Evolutionary conservation across 2,113 vertebrate genomes (phyloP), one percentile per base, ranked within the genome.

Genomic region (Alexandromys fortis): DNA sequence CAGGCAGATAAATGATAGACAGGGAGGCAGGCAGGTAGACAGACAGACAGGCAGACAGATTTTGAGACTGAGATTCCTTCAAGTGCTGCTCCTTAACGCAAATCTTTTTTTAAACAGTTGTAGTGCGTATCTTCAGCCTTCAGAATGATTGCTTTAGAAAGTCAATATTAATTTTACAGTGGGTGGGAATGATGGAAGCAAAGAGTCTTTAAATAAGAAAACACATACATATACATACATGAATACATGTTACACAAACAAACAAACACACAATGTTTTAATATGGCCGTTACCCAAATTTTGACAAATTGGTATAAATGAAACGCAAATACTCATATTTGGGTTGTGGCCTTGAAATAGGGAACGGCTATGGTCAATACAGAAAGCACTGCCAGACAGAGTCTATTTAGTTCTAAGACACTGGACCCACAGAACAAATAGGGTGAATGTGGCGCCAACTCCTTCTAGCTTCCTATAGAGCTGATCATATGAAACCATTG

Each of bases 141-240:
- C 33, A 52, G 76, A 94, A 85, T 30, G 49, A 33, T 77, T 67
- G 68, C 91, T 93, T 82, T 77, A 93, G 67, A 82, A 96, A 94
- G 67, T 91, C 45, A 91, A 17, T 86, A 79, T 45, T 61, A 77
- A 94, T 82, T 92, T 91, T 55, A 86, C 72, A 67, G 0, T 82
- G 52, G 90, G 17, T 75, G 94, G 88, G 67, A 75, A 83, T 86
- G 70, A 94, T 94, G 72, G 92, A 89, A 91, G 16, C 11, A 11
- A 93, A 24, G 22, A 45, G 14, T 85, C 33, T 92, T 35, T 83
- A 65, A 67, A 93, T 67, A 70, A 91, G 45, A 24, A 90, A 88
- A 83, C 1, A 63, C n/a, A 26, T 24, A 83, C 24, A 83, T 42
- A 83, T 52, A 5, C 22, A 83, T 26, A 83, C 7, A 22, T 61